phyloP scores from a whole-genome alignment of 2,888 invertebrate genomes.

The Hyles lineata region DNA sequence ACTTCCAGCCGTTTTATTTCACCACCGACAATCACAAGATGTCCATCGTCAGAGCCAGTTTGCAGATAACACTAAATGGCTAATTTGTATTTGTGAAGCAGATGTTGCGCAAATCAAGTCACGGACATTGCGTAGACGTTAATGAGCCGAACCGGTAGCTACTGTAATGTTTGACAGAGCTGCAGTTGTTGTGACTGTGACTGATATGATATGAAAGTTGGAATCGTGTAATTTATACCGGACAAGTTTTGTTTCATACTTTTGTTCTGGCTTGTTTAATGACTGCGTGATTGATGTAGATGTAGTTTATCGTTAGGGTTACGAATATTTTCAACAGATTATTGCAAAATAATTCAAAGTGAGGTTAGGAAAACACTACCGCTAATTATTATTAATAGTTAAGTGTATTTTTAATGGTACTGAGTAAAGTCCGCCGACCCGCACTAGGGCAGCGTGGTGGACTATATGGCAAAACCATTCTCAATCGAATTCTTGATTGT shows the following conservation, averaged over 20 bases:
- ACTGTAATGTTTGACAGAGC: slow-evolving; percentile 59
- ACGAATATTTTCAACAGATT: not conserved
- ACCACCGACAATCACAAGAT: slow-evolving; percentile 55
- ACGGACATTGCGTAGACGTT: slow-evolving; percentile 52
- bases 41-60: slow-evolving; percentile 58
- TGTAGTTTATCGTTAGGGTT: not conserved
- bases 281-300: slow-evolving; percentile 36
- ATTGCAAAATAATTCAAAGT: too few relatives aligned
- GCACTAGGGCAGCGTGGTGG: too few relatives aligned
- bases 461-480: too few relatives aligned
- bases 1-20: slow-evolving; percentile 56
- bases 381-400: not conserved
- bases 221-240: slow-evolving; percentile 47
- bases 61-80: slow-evolving; percentile 74
- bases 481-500: too few relatives aligned
- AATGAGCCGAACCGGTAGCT: slow-evolving; percentile 62
- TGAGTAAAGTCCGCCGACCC: too few relatives aligned
- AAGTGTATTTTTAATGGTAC: too few relatives aligned
- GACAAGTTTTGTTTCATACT: slow-evolving; percentile 37
- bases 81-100: slow-evolving; percentile 74
- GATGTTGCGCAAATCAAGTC: slow-evolving; percentile 73
- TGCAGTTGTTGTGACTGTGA: slow-evolving; percentile 55
- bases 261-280: slow-evolving; percentile 30
- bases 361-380: not conserved
- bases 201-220: slow-evolving; percentile 57